Percentiles rank a stretch among this genome's conserved stretches.
Evolutionary conservation across 2,113 vertebrate genomes (phyloP).

Genomic region (Bubo blakistoni): DNA sequence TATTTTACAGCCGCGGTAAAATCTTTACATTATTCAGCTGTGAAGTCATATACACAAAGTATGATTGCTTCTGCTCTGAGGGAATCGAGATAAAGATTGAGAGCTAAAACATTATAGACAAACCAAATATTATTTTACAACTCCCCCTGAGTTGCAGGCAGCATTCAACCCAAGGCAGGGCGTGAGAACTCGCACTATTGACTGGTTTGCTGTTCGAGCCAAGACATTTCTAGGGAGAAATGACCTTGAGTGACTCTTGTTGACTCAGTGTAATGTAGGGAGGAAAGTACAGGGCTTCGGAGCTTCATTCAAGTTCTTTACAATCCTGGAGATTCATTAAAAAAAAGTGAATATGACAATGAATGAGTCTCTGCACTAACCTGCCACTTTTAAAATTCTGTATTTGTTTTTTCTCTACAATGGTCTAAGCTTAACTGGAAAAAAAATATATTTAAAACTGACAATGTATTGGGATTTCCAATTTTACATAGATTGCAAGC

Average conservation of each 20-base stretch:
- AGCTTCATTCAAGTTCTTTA: neutral
- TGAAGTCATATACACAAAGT: rapidly evolving
- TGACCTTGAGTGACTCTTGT: neutral
- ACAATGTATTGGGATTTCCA: neutral
- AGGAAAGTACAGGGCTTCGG: neutral
- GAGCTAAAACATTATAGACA: no score
- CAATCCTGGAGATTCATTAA: neutral
- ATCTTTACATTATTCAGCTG: neutral
- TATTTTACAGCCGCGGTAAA: neutral
- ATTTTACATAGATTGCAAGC: neutral
- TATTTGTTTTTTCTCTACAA: neutral
- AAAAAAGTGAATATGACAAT: no score
- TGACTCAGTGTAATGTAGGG: rapidly evolving
- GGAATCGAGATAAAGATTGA: rapidly evolving
- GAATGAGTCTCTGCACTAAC: neutral
- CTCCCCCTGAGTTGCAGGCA: neutral
- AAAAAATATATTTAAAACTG: neutral
- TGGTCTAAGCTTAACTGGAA: neutral
- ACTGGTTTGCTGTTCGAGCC: no score
- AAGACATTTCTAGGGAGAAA: rapidly evolving
- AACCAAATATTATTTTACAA: neutral
- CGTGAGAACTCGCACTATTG: rapidly evolving
- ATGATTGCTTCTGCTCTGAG: neutral
- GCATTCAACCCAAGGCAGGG: neutral
- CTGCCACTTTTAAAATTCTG: neutral